Base-by-base conservation (phyloP, 2,113 vertebrate species). In the Cyanoderma ruficeps region DNA sequence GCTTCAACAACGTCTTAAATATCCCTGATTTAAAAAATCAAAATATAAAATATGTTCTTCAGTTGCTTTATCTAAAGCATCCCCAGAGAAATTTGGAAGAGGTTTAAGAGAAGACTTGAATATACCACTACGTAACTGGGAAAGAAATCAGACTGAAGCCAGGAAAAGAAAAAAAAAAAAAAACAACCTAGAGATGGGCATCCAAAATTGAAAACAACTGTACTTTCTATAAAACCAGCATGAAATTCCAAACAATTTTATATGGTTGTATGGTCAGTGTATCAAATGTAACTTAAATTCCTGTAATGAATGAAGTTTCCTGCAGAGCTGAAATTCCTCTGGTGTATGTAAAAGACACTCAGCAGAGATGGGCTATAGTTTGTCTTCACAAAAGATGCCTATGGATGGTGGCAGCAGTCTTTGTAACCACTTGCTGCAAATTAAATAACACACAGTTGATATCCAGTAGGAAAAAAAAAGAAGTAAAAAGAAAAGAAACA, bases 221-320 rank as follows among this genome's bases (percentile, higher is more conserved):
- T 91, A 92, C 91, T 97, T 97, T 87, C 92, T 89, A 83, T 94
- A 81, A 96, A 97, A 95, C 91, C 88, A 97, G 81, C 69, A 81
- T 96, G 86, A 97, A 97, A 97, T 90, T 94, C 93, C 90, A 83
- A 96, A 96, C 88, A 91, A 89, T 95, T 96, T 89, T 89, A 78
- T 56, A 93, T 75, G 80, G 84, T 96, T 97, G 28, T 70, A 57
- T 82, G 90, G 89, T 79, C 95, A 79, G n/a, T 96, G 35, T 96
- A 91, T 96, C 83, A 91, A 91, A 87, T 91, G 44, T 76, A 93
- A 84, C 71, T 94, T 93, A 69, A 94, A 94, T 95, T 91, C 72
- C 59, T 65, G 12, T 42, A 89, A 81, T 74, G 80, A 86, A 86
- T 57, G 55, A 74, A 70, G 72, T 87, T 59, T 84, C 67, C 89